Evolutionary conservation across 2,797 vertebrate genomes (phyloP), one percentile per base, ranked within the genome.

Genomic region (Centropyge bicolor): DNA sequence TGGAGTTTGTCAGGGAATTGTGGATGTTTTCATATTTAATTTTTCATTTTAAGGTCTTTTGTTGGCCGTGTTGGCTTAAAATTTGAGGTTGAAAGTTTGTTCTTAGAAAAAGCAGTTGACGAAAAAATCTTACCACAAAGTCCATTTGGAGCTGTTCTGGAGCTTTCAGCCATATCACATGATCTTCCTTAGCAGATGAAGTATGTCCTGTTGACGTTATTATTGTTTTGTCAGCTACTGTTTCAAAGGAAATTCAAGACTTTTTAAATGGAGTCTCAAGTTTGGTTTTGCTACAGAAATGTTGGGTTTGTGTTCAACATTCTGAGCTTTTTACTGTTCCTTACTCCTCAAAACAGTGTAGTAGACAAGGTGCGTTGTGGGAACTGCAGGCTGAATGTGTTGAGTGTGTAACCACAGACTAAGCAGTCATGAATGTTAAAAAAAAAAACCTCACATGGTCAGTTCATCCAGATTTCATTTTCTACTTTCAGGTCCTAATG

Each of bases 301-400:
- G 41, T 71, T 67, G n/a, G 19, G 16, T 55, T 55, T 13, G 14
- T 48, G 13, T 52, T 16, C 19, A 59, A 35, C 16, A 56, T 27
- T 66, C 22, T 48, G 46, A 13, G 22, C 12, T 54, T n/a, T n/a
- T 20, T 49, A 8, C 40, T 10, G 17, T 67, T 48, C 4, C 60
- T 31, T 24, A 1, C 17, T 24, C 12, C 9, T 43, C 0, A 1
- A 41, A 14, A 41, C 17, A 64, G 31, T 24, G n/a, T 5, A 17
- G n/a, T 5, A 14, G 51, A 59, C 7, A 0, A 52, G 64, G 7
- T 80, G 72, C 35, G 55, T 61, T 60, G 4, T 82, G 73, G 74
- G 56, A 81, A 70, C 3, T 83, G 45, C 56, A 68, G 62, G 41
- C 65, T 61, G 14, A 61, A n/a, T 56, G n/a, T 24, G 14, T 20